Percentiles rank a stretch among this genome's conserved stretches.
These are phyloP conservation scores for Coryphaenoides rupestris DNA, from an alignment of 2,113 vertebrate species.

Conservation along the genomic window DNA sequence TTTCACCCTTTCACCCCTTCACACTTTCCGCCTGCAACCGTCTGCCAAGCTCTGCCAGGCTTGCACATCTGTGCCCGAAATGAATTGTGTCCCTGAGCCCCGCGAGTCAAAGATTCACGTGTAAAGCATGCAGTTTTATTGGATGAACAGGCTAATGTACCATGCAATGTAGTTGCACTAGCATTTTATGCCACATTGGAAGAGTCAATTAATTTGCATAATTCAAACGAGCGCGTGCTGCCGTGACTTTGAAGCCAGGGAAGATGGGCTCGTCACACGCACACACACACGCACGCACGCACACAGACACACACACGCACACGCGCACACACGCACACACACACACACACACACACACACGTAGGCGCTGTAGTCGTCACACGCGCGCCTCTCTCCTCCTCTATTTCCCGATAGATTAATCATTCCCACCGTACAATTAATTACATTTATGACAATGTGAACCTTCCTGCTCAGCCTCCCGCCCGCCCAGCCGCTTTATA, in stretches of 20 bases:
- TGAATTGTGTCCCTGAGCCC: slow-evolving; percentile 79
- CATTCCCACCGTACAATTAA: slow-evolving; percentile 95
- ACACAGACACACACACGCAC: no score
- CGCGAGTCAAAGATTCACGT: slow-evolving; percentile 80
- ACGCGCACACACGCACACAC: no score
- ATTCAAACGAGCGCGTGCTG: slow-evolving; percentile 90
- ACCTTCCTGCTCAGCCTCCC: slow-evolving; percentile 83
- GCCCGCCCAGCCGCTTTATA: slow-evolving; percentile 79
- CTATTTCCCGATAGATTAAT: slow-evolving; percentile 90
- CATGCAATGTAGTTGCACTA: slow-evolving; percentile 94
- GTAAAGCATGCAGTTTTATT: slow-evolving; percentile 89
- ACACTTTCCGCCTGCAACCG: slow-evolving; percentile 49
- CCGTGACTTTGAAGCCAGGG: slow-evolving; percentile 87
- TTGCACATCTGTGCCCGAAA: slow-evolving; percentile 78
- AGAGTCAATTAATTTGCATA: slow-evolving; percentile 99
- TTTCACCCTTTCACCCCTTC: neutral
- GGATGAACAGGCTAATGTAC: slow-evolving; percentile 99
- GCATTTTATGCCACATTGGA: slow-evolving; percentile 99
- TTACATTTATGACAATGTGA: slow-evolving; percentile 99
- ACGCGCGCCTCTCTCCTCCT: slow-evolving; percentile 71
- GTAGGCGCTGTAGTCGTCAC: slow-evolving; percentile 77
- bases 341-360: no score
- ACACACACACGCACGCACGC: no score
- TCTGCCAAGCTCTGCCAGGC: slow-evolving; percentile 67
- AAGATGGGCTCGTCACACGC: slow-evolving; percentile 12